Percentiles rank a stretch among this genome's conserved stretches.
Conservation (phyloP, 1,140 invertebrate genomes). For the Leptoteleia sp. region DNA sequence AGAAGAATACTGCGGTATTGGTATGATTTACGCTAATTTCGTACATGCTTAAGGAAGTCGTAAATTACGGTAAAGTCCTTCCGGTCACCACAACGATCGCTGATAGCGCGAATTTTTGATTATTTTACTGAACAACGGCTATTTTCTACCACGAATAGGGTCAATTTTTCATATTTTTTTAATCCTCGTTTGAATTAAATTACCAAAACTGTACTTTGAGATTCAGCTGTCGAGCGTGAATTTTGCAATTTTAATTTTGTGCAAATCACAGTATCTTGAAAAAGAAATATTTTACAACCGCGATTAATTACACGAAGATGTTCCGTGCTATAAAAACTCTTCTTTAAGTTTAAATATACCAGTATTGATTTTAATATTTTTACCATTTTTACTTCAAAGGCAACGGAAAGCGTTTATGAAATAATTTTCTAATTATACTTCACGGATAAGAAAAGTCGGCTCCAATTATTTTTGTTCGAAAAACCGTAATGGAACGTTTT, state of each 20-base stretch:
- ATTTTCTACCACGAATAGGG: conserved; percentile 31
- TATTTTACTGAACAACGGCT: conserved; percentile 29
- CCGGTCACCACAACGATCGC: conserved; percentile 48
- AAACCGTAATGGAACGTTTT: neutral
- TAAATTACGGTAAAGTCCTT: conserved; percentile 49
- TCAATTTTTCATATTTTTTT: conserved; percentile 28
- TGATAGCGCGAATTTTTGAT: conserved; percentile 56
- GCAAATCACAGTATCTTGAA: conserved; percentile 2
- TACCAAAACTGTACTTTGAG: conserved; percentile 8
- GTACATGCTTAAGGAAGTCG: conserved; percentile 51
- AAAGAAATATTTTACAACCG: conserved; percentile 16
- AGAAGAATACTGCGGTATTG: conserved; percentile 12
- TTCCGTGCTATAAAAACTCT: conserved; percentile 4
- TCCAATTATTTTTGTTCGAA: conserved; percentile 3
- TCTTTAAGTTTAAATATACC: conserved; percentile 40
- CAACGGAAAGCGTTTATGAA: conserved; percentile 19
- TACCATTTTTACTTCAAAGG: conserved; percentile 27
- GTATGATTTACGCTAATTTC: conserved; percentile 55
- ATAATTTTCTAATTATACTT: conserved; percentile 29
- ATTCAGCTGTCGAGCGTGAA: neutral
- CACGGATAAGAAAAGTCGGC: neutral
- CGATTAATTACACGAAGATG: conserved; percentile 32
- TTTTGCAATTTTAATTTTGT: conserved; percentile 17
- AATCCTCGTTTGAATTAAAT: conserved; percentile 8
- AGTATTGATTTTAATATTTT: conserved; percentile 46